These are phyloP conservation scores for Tachina fera DNA, from an alignment of 2,888 invertebrate genomes.

Conservation along the genomic window DNA sequence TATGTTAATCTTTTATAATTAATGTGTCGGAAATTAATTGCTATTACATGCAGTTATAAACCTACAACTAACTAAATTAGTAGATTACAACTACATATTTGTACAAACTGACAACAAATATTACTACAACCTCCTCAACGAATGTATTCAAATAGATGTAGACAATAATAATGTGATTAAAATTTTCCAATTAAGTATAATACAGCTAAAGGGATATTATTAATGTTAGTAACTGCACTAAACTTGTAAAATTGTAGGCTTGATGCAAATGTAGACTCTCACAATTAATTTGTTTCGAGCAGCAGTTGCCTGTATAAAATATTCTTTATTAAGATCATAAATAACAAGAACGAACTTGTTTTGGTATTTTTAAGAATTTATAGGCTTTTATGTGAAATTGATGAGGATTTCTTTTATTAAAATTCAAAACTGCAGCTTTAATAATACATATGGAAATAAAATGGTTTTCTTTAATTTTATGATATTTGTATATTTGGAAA, in stretches of 20 bases:
- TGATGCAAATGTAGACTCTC: neutral
- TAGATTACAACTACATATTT: conserved; percentile 6
- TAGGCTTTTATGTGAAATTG: too few species aligned
- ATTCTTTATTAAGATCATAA: too few species aligned
- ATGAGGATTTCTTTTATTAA: too few species aligned
- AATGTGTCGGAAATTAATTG: conserved; percentile 70
- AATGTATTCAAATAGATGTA: conserved; percentile 10
- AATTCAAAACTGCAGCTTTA: too few species aligned
- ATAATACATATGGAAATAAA: too few species aligned
- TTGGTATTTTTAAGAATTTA: too few species aligned
- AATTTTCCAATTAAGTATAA: conserved; percentile 58
- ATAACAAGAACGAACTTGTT: too few species aligned
- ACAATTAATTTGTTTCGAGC: too few species aligned
- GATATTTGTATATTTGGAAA: neutral
- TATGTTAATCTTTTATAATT: conserved; percentile 67
- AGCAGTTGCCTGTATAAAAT: too few species aligned
- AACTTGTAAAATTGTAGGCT: neutral
- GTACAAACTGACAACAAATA: neutral
- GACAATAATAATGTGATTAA: conserved; percentile 54
- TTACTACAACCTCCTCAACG: neutral
- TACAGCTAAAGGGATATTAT: conserved; percentile 25
- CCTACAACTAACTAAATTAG: conserved; percentile 33
- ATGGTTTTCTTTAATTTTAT: too few species aligned
- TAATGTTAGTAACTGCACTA: neutral
- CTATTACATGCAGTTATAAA: conserved; percentile 57